A percentile compares a stretch with the other conserved stretches of the same genome.
phyloP scores from a whole-genome alignment of 2,888 invertebrate genomes.

The Palloptera scutellata region DNA sequence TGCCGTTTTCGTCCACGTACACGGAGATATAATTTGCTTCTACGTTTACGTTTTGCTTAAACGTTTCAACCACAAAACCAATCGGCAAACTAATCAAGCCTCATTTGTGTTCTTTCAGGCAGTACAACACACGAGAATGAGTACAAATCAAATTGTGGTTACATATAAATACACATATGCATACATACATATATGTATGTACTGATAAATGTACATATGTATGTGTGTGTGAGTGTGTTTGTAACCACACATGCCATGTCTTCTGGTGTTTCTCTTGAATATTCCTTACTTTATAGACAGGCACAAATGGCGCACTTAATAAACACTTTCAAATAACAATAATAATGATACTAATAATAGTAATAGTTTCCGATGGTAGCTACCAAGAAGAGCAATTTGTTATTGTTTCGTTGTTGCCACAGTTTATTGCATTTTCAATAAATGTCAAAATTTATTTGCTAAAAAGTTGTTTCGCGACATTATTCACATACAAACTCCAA shows the following conservation, averaged over 20 bases:
- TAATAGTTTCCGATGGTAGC: too few species aligned
- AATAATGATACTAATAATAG: slow-evolving; percentile 19
- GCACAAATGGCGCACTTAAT: slow-evolving; percentile 27
- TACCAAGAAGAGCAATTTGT: too few species aligned
- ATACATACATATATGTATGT: too few species aligned
- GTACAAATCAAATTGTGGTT: slow-evolving; percentile 30
- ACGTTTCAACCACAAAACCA: too few species aligned
- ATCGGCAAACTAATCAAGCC: slow-evolving; percentile 21
- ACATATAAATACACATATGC: too few species aligned
- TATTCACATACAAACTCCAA: too few species aligned
- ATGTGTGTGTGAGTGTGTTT: slow-evolving; percentile 4
- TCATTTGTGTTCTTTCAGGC: slow-evolving; percentile 23
- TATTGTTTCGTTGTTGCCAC: slow-evolving; percentile 1
- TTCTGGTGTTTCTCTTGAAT: background rate
- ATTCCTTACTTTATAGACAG: background rate
- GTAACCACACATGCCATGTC: slow-evolving; percentile 28
- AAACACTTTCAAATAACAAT: slow-evolving; percentile 23
- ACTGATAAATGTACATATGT: too few species aligned
- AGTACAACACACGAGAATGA: background rate
- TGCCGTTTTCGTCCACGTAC: too few species aligned
- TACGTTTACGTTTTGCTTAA: too few species aligned
- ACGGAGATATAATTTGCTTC: too few species aligned
- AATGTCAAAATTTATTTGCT: slow-evolving; percentile 7
- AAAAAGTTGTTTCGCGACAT: too few species aligned
- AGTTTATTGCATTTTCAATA: slow-evolving; percentile 5